A percentile compares a stretch with the other conserved stretches of the same genome.
phyloP scores from a whole-genome alignment of 2,113 vertebrate species.

The Eretmochelys imbricata region DNA sequence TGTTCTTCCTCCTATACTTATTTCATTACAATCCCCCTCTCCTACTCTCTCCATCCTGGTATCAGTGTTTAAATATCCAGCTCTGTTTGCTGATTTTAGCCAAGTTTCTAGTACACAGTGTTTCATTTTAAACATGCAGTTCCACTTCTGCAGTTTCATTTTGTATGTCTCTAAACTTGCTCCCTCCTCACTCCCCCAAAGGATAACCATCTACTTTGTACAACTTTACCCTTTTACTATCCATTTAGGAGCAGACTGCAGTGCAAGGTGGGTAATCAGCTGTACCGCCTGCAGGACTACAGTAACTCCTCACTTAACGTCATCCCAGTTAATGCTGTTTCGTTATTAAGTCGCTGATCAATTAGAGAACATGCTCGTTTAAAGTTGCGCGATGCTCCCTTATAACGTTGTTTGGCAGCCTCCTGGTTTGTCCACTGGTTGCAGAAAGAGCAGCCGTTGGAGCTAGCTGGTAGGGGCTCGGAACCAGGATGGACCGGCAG shows the following conservation, averaged over 20 bases:
- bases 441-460: too few species aligned
- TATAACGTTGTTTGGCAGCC: too few species aligned
- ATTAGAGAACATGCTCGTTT: too few species aligned
- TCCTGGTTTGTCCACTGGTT: too few species aligned
- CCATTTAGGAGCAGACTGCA: neutral
- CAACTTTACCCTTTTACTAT: constrained; percentile 16
- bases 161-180: constrained; percentile 5
- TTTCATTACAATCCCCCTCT: constrained; percentile 5
- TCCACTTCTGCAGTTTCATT: neutral
- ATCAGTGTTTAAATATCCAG: constrained; percentile 23
- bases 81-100: constrained; percentile 41
- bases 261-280: neutral
- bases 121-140: constrained; percentile 43
- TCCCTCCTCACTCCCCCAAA: neutral
- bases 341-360: too few species aligned
- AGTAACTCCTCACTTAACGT: too few species aligned
- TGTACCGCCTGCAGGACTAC: neutral
- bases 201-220: constrained; percentile 11
- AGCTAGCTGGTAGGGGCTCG: too few species aligned
- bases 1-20: constrained; percentile 40
- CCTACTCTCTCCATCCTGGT: constrained; percentile 21
- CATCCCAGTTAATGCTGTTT: too few species aligned
- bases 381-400: too few species aligned
- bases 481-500: too few species aligned
- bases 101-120: constrained; percentile 36